These are phyloP conservation scores for Stigmatopora argus DNA, from an alignment of 2,113 vertebrate genomes.

Conservation along the genomic window DNA sequence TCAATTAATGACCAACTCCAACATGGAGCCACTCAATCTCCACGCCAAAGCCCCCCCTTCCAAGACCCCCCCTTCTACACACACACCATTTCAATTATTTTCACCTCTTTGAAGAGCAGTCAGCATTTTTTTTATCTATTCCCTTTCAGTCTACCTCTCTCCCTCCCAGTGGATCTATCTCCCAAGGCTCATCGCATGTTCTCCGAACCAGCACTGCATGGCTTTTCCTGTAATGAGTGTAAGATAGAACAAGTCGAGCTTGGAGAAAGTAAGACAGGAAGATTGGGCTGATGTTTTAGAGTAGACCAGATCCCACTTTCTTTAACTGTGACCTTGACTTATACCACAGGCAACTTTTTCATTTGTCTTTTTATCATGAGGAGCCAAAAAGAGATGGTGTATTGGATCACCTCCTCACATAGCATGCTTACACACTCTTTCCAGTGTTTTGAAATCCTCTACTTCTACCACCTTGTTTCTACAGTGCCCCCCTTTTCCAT, in stretches of 20 bases:
- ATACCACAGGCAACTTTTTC: slow-evolving; percentile 59
- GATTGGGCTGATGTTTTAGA: slow-evolving; percentile 49
- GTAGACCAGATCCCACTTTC: slow-evolving; percentile 54
- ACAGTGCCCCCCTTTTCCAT: slow-evolving; percentile 47
- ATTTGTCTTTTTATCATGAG: slow-evolving; percentile 54
- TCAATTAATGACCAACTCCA: slow-evolving; percentile 71
- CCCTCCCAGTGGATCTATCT: slow-evolving; percentile 69
- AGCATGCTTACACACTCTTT: background rate
- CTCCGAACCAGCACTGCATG: slow-evolving; percentile 64
- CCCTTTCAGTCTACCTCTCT: slow-evolving; percentile 59
- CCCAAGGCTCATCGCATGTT: slow-evolving; percentile 67
- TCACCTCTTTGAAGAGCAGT: slow-evolving; percentile 71
- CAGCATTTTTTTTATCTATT: slow-evolving; percentile 68
- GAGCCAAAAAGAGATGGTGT: background rate
- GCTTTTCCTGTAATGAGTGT: slow-evolving; percentile 66
- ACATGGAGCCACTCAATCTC: slow-evolving; percentile 64
- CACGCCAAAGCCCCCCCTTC: slow-evolving; percentile 6
- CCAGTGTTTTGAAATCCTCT: slow-evolving; percentile 38
- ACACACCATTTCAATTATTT: slow-evolving; percentile 64
- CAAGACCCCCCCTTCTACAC: slow-evolving; percentile 22
- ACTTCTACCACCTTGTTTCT: slow-evolving; percentile 34
- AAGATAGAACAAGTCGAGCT: slow-evolving; percentile 37
- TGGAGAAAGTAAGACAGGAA: slow-evolving; percentile 22
- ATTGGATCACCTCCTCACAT: background rate
- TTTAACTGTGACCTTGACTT: slow-evolving; percentile 65